Base-by-base conservation (phyloP, 2,888 invertebrate species). In the Aphrophora alni region DNA sequence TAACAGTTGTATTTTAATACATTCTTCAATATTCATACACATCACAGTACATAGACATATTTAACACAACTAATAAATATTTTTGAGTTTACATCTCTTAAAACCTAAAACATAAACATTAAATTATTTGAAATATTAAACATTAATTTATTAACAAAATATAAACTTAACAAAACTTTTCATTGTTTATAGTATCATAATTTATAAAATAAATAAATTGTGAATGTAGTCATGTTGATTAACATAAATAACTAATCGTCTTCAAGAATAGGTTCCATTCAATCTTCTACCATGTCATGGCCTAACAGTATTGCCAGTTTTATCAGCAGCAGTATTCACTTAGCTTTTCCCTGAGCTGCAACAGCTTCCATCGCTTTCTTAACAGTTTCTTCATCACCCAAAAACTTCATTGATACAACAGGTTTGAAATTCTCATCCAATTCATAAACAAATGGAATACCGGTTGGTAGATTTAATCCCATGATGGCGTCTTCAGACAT, bases 381-480 rank as follows among this genome's bases (percentile, higher is more conserved):
- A 0, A 92, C 92, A 4, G 91, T 91, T 86, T 91, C 92, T 82
- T 91, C 91, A 84, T 92, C 92, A 0, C 92, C 92, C 81, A 92
- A 87, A 87, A 92, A 92, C 86, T 91, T 89, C 90, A 92, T 90
- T 25, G 91, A 91, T 4, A 90, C 90, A 5, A 91, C 89, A 0
- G 92, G 92, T 82, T 90, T 91, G 84, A 91, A 87, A 82, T 91
- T 88, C 72, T 89, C 90, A 84, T 92, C 91, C 84, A 93, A 86
- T 83, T 90, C 90, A 84, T 92, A 92, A 17, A 91, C 89, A 85
- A 93, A 92, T 68, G 93, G 93, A 85, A 92, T 92, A 78, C 92
- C 92, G 82, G 92, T 92, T 10, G 92, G 92, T 44, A 93, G 87
- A 87, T 92, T 92, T 12, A 92, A 87, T 25, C 88, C 88, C 91